phyloP scores from a whole-genome alignment of 2,797 vertebrate species.

The Propithecus perrieri region DNA sequence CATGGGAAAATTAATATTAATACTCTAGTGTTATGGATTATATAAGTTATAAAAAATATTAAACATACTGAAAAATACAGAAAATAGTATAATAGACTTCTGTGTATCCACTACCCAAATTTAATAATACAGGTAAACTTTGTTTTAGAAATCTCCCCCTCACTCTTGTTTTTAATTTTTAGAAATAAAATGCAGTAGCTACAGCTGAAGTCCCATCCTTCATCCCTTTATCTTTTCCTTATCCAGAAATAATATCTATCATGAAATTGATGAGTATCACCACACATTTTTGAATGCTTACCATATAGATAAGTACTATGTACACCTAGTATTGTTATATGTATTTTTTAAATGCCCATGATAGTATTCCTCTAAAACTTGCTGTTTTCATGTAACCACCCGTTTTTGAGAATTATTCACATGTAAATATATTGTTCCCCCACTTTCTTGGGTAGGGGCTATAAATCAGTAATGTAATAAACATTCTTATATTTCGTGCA shows the following conservation, averaged over 20 bases:
- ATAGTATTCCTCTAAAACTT: neutral
- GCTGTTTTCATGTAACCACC: neutral
- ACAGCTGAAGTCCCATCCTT: neutral
- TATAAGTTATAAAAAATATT: neutral
- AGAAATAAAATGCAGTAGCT: conserved; percentile 23
- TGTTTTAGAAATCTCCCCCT: neutral
- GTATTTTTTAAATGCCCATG: neutral
- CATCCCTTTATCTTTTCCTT: neutral
- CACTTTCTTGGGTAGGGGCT: neutral
- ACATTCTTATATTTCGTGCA: neutral
- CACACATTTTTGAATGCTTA: neutral
- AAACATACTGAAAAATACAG: neutral
- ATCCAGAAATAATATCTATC: neutral
- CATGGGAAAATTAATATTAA: neutral
- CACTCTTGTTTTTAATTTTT: neutral
- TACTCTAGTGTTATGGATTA: neutral
- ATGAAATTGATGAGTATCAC: neutral
- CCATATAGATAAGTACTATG: neutral
- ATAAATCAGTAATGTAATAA: neutral
- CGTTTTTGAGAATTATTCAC: neutral
- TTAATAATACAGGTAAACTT: neutral
- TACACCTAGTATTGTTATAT: neutral
- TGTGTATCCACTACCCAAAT: neutral
- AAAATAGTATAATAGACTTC: neutral
- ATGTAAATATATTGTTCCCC: neutral